Conservation (phyloP, 2,113 vertebrate genomes). For the Ictidomys tridecemlineatus region DNA sequence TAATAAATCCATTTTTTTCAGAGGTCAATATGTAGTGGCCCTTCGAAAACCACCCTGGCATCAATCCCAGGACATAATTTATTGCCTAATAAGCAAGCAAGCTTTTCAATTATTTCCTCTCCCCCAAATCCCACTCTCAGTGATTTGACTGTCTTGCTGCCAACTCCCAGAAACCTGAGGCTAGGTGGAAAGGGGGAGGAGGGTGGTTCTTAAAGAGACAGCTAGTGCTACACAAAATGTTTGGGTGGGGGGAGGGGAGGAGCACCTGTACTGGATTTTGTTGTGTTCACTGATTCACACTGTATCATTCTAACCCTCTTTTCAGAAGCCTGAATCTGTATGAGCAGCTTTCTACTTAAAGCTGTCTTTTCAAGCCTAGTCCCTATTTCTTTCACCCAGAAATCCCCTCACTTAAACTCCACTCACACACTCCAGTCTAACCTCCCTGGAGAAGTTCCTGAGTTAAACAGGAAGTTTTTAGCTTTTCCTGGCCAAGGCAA, state of each 20-base stretch:
- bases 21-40: constrained; percentile 67
- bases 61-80: constrained; percentile 70
- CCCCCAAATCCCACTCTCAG: constrained; percentile 27
- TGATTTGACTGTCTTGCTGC: constrained; percentile 48
- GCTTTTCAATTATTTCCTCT: constrained; percentile 73
- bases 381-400: neutral
- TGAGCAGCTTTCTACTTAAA: neutral
- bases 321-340: neutral
- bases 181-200: neutral
- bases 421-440: neutral
- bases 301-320: neutral
- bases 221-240: neutral
- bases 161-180: constrained; percentile 44
- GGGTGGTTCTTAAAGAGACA: constrained; percentile 26
- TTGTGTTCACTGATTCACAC: neutral
- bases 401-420: neutral
- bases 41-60: constrained; percentile 69
- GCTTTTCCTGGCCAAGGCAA: neutral
- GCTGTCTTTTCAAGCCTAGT: neutral
- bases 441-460: neutral
- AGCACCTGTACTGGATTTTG: neutral
- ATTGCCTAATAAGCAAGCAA: constrained; percentile 75
- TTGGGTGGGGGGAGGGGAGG: neutral
- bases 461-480: neutral
- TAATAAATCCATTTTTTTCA: constrained; percentile 66